Percentiles rank a stretch among this genome's conserved stretches.
Conservation (phyloP, 2,888 invertebrate species). For the Cactoblastis cactorum region DNA sequence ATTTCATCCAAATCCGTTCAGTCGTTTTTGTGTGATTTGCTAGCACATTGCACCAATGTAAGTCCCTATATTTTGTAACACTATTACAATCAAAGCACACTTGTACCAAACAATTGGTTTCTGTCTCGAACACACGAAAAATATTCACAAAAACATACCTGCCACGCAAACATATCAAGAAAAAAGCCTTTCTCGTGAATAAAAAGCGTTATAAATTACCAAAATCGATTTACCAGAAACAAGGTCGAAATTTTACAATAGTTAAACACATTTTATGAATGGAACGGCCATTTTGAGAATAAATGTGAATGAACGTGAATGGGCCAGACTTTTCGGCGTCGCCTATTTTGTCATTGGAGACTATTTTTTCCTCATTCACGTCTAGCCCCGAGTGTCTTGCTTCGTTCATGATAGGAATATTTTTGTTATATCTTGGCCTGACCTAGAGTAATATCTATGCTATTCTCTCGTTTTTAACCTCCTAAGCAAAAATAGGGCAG, state of each 20-base stretch:
- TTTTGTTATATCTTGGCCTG: background rate
- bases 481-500: too few species aligned
- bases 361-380: constrained; percentile 21
- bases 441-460: background rate
- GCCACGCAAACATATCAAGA: background rate
- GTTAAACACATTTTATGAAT: constrained; percentile 31
- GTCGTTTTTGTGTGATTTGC: background rate
- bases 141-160: background rate
- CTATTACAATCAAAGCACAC: background rate
- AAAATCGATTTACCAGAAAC: constrained; percentile 25
- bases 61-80: too few species aligned
- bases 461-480: too few species aligned
- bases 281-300: constrained; percentile 22
- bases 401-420: background rate
- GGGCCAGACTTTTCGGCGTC: constrained; percentile 46
- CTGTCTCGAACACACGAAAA: constrained; percentile 3
- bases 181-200: background rate
- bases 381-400: background rate
- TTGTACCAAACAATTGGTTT: background rate
- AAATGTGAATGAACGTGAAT: constrained; percentile 36
- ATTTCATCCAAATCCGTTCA: background rate
- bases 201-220: constrained; percentile 22
- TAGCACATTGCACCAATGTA: background rate
- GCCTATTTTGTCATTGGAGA: constrained; percentile 42
- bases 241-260: constrained; percentile 29